Conservation (phyloP, 1,140 invertebrate species). For the Drosophila kikkawai region DNA sequence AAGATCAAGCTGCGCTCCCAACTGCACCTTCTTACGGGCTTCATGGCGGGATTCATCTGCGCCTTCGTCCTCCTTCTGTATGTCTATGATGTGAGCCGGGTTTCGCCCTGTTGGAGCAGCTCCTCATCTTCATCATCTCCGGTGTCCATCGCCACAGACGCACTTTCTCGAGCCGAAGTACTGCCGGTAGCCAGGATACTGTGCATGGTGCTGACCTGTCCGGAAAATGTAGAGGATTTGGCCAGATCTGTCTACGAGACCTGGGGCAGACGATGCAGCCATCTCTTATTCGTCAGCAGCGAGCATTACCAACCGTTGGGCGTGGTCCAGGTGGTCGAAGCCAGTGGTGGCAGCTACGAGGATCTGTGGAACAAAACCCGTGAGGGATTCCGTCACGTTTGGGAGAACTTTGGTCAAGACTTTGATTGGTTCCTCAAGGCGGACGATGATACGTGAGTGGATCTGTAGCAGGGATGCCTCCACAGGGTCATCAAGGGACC, state of each 20-base stretch:
- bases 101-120: conserved; percentile 33
- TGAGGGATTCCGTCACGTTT: conserved; percentile 94
- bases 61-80: conserved; percentile 57
- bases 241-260: conserved; percentile 96
- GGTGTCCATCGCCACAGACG: not conserved
- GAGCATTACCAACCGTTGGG: conserved; percentile 87
- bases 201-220: conserved; percentile 98
- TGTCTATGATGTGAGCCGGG: conserved; percentile 49
- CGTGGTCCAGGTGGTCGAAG: conserved; percentile 86
- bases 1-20: conserved; percentile 48
- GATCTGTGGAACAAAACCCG: conserved; percentile 98
- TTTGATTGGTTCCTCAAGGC: conserved; percentile 97
- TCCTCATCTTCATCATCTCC: conserved; percentile 13
- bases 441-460: conserved; percentile 95
- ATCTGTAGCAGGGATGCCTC: not conserved
- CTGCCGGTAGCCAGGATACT: conserved; percentile 90
- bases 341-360: conserved; percentile 92
- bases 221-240: conserved; percentile 93
- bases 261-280: conserved; percentile 96
- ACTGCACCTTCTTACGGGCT: conserved; percentile 58
- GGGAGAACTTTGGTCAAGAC: conserved; percentile 91
- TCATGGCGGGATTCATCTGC: conserved; percentile 53
- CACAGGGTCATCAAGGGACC: not conserved
- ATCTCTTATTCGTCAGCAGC: conserved; percentile 94
- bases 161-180: not conserved